Base-by-base conservation (phyloP, 2,797 vertebrate species). In the Macropus fuliginosus region DNA sequence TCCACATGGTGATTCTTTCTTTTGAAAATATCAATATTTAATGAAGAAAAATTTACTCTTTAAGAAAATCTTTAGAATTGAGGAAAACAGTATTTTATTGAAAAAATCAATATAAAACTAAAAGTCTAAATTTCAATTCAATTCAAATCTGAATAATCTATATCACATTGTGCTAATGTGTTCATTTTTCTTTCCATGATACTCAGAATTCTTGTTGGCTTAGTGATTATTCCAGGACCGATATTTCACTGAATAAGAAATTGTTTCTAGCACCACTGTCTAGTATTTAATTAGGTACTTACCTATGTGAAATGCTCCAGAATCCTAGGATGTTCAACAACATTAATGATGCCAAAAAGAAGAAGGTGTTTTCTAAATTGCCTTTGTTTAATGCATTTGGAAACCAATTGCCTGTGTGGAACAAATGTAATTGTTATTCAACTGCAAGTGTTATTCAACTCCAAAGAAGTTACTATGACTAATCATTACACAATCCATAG, bases 281-380 rank as follows among this genome's bases (percentile, higher is more conserved):
- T 94, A 46, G 40, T 87, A 87, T 59, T 40, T 59, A 46, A 57
- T 66, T 50, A 55, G 40, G 55, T 27, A 89, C 50, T 16, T 98
- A 99, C 99, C 99, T 99, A 98, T 98, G 98, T 40, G 99, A 99
- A 95, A 99, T 97, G 90, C 96, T 99, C 99, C 99, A 99, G 98
- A 99, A 99, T 91, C 99, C 98, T 94, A 99, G 94, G 21, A 99
- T 98, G 59, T 99, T 99, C 96, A 99, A 96, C 87, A 99, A 96
- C 98, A 99, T 99, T 96, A 99, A 97, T 28, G 98, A 98, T 55
- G 99, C 99, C 98, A 99, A 92, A 40, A 99, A 98, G 98, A 99
- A 99, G 98, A 99, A 99, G 98, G 99, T 99, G 62, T 98, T 98
- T 97, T 99, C 99, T 98, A 99, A 98, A 98, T 99, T 99, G 55